Conservation (phyloP, 2,888 invertebrate genomes). For the Synanthedon tipuliformis region DNA sequence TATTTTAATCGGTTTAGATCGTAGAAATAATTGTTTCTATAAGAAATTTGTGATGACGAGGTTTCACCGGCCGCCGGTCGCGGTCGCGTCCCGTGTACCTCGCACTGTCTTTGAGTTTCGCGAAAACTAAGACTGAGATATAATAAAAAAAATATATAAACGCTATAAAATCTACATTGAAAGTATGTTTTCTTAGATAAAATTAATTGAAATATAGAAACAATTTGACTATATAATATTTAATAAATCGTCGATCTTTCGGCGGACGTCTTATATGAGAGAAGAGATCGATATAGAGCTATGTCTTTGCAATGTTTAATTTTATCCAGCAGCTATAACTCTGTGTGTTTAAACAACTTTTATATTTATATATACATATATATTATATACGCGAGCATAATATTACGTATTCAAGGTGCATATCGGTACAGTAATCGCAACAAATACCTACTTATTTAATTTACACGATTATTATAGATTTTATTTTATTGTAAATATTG, state of each 20-base stretch:
- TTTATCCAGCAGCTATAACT: conserved; percentile 59
- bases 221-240: conserved; percentile 63
- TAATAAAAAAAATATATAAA: conserved; percentile 55
- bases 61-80: conserved; percentile 34
- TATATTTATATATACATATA: conserved; percentile 41
- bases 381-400: no score
- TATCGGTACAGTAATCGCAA: conserved; percentile 64
- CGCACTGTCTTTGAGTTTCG: conserved; percentile 60
- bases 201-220: conserved; percentile 63
- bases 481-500: conserved; percentile 68
- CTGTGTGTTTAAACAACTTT: conserved; percentile 71
- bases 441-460: conserved; percentile 37
- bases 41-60: conserved; percentile 32
- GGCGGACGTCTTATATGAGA: conserved; percentile 54
- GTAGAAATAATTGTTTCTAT: conserved; percentile 40
- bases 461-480: conserved; percentile 55
- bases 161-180: conserved; percentile 64
- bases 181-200: conserved; percentile 65
- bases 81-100: conserved; percentile 42
- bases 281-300: conserved; percentile 18
- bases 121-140: conserved; percentile 69
- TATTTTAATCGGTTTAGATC: conserved; percentile 35
- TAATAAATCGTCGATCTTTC: conserved; percentile 46
- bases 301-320: conserved; percentile 28
- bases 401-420: conserved; percentile 32